Base-by-base conservation (phyloP, 2,888 invertebrate species). In the Macrophya alboannulata region DNA sequence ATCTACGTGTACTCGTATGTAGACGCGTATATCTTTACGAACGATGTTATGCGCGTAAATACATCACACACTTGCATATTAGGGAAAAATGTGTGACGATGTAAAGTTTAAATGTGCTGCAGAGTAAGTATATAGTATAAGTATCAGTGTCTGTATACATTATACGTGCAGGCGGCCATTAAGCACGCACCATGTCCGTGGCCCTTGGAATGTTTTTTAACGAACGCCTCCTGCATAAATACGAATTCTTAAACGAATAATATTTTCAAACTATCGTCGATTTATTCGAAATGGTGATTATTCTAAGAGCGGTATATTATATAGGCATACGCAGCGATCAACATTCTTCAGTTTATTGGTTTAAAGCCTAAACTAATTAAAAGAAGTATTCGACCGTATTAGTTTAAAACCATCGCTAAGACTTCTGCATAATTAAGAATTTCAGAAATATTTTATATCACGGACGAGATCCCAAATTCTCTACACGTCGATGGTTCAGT, bases 121-220 rank as follows among this genome's bases (percentile, higher is more conserved):
- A n/a, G n/a, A n/a, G n/a, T n/a, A n/a, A n/a, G n/a, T n/a, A n/a
- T n/a, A n/a, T n/a, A 6, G 37, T 55, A 31, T 17, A 15, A 10
- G 45, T 15, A 25, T 21, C 8, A 12, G 45, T 45, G 45, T 4
- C 15, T 68, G 68, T 68, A 37, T 37, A 37, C 31, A 68, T 68
- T 74, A 25, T 74, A 43, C 74, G 48, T 77, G 77, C n/a, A n/a
- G n/a, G 31, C 77, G n/a, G 55, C 77, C 55, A 77, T 77, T 77
- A 77, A 77, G 55, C 77, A 77, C 77, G 77, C 77, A 77, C 77
- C 17, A 31, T 77, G 77, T 77, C 25, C 25, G 31, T 51, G 77
- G 77, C 51, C 77, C 51, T 77, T 55, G 77, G 77, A 77, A 77
- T 77, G 55, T 77, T 77, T 77, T 77, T 77, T 37, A 77, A 55